Evolutionary conservation across 1,140 invertebrate species (phyloP).

Genomic region (Neodiprion pinetum): DNA sequence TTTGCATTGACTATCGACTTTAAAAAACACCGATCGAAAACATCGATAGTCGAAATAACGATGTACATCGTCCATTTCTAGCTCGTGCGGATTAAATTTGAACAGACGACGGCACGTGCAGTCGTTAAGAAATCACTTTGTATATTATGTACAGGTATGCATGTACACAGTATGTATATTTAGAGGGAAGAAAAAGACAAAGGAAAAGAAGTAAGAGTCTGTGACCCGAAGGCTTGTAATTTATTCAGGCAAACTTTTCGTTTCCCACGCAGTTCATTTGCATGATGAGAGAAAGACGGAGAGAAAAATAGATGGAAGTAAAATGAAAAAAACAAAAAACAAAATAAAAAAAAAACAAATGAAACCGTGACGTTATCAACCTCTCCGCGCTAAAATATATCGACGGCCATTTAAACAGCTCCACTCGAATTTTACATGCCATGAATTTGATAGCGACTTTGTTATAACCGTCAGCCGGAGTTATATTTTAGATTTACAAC

Average conservation of each 20-base stretch:
- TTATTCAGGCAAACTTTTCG: neutral
- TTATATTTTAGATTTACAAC: too few species aligned
- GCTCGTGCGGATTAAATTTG: too few species aligned
- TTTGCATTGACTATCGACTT: too few species aligned
- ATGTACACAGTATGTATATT: constrained; percentile 23
- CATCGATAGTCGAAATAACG: too few species aligned
- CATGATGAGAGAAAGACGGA: neutral
- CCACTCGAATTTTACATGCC: neutral
- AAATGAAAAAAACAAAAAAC: too few species aligned
- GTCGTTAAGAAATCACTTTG: constrained; percentile 39
- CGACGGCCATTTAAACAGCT: neutral
- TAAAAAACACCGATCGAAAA: too few species aligned
- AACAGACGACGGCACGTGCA: constrained; percentile 9
- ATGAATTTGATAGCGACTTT: too few species aligned
- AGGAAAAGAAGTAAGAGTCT: neutral
- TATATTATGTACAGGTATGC: constrained; percentile 43
- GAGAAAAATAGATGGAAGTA: too few species aligned
- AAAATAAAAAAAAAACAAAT: neutral
- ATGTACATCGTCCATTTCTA: too few species aligned
- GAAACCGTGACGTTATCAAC: neutral
- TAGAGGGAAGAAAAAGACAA: constrained; percentile 5
- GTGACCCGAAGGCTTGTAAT: neutral
- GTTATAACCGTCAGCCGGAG: too few species aligned
- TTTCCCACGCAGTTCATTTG: constrained; percentile 1
- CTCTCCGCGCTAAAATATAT: neutral